Percentiles rank a stretch among this genome's conserved stretches.
phyloP scores from a whole-genome alignment of 2,888 invertebrate genomes.

The Sepiola atlantica region DNA sequence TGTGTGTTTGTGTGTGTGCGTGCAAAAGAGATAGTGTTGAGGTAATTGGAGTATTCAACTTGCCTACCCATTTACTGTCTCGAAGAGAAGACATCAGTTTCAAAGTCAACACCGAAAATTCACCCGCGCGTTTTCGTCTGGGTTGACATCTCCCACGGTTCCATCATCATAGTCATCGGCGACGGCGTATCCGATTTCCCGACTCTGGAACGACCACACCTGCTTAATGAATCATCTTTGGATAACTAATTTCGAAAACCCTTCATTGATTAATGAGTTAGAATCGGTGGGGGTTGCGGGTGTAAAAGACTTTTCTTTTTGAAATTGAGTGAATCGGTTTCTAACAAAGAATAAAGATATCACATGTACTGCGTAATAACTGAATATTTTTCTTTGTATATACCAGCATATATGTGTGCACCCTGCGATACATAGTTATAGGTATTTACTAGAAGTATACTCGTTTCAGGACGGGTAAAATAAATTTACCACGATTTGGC shows the following conservation, averaged over 20 bases:
- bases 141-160: neutral
- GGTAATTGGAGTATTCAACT: neutral
- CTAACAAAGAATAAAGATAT: neutral
- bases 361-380: neutral
- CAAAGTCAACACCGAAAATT: neutral
- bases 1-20: too few relatives aligned
- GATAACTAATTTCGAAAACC: neutral
- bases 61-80: neutral
- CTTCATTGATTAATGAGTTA: neutral
- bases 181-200: neutral
- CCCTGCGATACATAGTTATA: too few relatives aligned
- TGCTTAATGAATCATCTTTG: constrained; percentile 20
- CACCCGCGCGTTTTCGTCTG: neutral
- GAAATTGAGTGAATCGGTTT: neutral
- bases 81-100: neutral
- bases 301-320: neutral
- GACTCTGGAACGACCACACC: neutral
- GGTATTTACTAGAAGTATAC: too few relatives aligned
- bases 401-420: too few relatives aligned
- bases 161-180: neutral
- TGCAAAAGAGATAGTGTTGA: neutral
- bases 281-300: neutral
- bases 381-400: too few relatives aligned
- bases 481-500: too few relatives aligned
- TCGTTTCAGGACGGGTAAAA: too few relatives aligned